Evolutionary conservation across 2,797 vertebrate species (phyloP).

Genomic region (Intellagama lesueurii): DNA sequence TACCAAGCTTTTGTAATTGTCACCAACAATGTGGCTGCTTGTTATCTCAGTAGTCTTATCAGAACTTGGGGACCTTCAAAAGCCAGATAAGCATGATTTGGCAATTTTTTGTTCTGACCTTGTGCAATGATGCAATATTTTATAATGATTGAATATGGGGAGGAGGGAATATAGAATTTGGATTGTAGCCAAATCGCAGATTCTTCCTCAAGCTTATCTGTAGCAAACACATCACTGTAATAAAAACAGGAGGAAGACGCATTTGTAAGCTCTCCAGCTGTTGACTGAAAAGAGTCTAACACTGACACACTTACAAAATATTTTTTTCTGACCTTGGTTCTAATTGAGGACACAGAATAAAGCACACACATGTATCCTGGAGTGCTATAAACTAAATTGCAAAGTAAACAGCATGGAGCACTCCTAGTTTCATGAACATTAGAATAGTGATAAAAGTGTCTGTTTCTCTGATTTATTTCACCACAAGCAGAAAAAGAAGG

Average conservation of each 20-base stretch:
- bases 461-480: conserved; percentile 66
- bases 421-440: conserved; percentile 53
- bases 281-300: conserved; percentile 54
- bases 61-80: conserved; percentile 69
- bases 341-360: conserved; percentile 60
- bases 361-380: conserved; percentile 67
- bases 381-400: conserved; percentile 71
- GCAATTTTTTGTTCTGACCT: conserved; percentile 68
- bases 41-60: conserved; percentile 61
- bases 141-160: conserved; percentile 57
- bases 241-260: conserved; percentile 63
- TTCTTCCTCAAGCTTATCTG: conserved; percentile 70
- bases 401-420: conserved; percentile 57
- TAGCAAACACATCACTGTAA: conserved; percentile 62
- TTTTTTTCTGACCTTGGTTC: conserved; percentile 46
- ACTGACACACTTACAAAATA: conserved; percentile 42
- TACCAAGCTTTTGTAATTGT: conserved; percentile 28
- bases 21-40: conserved; percentile 50
- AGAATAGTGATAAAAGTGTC: conserved; percentile 47
- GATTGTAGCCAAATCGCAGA: conserved; percentile 67
- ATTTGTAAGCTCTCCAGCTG: conserved; percentile 66
- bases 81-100: conserved; percentile 59
- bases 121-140: conserved; percentile 59
- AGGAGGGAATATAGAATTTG: conserved; percentile 55
- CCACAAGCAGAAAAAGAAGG: conserved; percentile 59